phyloP scores from a whole-genome alignment of 2,113 vertebrate genomes.

The Lasiurus borealis region DNA sequence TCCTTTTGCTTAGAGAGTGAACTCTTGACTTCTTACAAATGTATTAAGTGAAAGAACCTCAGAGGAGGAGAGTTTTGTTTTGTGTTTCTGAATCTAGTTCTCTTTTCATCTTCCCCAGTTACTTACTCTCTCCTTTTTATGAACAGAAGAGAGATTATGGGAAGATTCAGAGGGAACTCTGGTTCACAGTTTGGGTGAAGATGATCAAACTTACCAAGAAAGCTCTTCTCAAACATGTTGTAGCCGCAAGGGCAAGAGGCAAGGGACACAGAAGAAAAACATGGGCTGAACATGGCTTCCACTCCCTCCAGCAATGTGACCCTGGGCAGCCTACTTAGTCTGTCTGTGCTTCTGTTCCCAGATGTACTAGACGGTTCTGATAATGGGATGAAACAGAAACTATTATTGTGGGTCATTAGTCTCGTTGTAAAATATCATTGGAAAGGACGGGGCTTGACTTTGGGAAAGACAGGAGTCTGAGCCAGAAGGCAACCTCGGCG shows the following conservation, averaged over 20 bases:
- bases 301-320: background rate
- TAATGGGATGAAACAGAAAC: background rate
- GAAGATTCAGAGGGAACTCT: background rate
- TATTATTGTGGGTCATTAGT: background rate
- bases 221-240: background rate
- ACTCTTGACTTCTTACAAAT: background rate
- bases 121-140: background rate
- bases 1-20: no score
- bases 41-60: background rate
- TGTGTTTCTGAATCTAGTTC: background rate
- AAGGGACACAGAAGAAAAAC: background rate
- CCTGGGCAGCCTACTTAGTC: background rate
- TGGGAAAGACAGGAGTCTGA: background rate
- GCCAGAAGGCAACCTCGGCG: background rate
- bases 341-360: background rate
- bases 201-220: background rate
- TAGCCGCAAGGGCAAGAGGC: background rate
- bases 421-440: background rate
- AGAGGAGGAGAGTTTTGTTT: background rate
- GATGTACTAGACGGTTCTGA: background rate
- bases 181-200: background rate
- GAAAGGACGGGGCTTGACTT: background rate
- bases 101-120: background rate
- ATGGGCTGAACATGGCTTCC: background rate
- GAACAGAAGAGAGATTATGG: background rate